phyloP scores from a whole-genome alignment of 2,888 invertebrate genomes.

The Idaea dimidiata region DNA sequence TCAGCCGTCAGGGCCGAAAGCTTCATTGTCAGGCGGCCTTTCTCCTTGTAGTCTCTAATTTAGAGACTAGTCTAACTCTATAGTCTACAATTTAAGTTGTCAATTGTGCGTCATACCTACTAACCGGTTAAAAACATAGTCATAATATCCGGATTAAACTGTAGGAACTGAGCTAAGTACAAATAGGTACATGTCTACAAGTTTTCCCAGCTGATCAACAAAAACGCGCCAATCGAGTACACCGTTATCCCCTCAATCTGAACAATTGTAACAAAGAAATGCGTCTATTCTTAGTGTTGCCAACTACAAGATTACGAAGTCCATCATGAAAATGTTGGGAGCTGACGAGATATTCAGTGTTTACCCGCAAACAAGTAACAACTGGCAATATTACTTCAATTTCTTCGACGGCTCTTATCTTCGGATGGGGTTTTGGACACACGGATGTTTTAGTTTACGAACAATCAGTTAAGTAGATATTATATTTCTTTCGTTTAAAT shows the following conservation, averaged over 20 bases:
- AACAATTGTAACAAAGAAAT: conserved; percentile 1
- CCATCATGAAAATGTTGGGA: conserved; percentile 45
- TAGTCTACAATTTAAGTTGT: too few relatives aligned
- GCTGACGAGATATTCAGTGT: conserved; percentile 36
- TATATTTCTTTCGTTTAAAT: background rate
- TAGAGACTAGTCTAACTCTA: too few relatives aligned
- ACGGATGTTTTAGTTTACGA: conserved; percentile 21
- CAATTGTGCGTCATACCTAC: too few relatives aligned
- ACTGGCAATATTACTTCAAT: conserved; percentile 62
- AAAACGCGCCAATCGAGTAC: background rate
- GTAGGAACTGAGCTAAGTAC: background rate
- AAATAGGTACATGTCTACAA: background rate
- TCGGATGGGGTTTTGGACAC: conserved; percentile 35
- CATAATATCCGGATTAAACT: too few relatives aligned
- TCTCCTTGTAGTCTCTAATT: too few relatives aligned
- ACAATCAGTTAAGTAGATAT: background rate
- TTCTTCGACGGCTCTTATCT: conserved; percentile 61
- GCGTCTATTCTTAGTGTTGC: conserved; percentile 9
- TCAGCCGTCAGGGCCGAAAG: too few relatives aligned
- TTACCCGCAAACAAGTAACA: conserved; percentile 56
- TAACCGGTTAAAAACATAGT: too few relatives aligned
- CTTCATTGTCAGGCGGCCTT: too few relatives aligned
- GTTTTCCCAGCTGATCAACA: background rate
- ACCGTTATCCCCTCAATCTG: background rate
- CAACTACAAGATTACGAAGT: conserved; percentile 43